phyloP scores from a whole-genome alignment of 2,797 vertebrate species.

The Eleutherodactylus coqui region DNA sequence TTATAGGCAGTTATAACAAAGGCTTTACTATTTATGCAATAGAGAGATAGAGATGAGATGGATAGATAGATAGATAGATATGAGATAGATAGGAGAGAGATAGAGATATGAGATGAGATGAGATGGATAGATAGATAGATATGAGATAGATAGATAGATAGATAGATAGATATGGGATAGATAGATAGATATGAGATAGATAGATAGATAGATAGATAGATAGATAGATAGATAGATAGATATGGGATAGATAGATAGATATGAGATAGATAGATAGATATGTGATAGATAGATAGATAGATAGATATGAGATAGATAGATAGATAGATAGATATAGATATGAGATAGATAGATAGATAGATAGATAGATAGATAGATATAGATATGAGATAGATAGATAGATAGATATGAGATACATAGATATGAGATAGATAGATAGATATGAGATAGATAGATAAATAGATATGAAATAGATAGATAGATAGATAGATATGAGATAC shows the following conservation, averaged over 20 bases:
- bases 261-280: not conserved
- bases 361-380: constrained; percentile 16
- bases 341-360: constrained; percentile 5
- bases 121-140: constrained; percentile 18
- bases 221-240: constrained; percentile 18
- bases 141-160: not conserved
- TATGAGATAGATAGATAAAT: not conserved
- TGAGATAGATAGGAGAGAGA: not conserved
- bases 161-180: not conserved
- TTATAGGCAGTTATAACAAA: not conserved
- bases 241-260: constrained; percentile 18
- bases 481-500: constrained; percentile 4
- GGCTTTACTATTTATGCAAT: too few relatives aligned
- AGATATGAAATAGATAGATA: constrained; percentile 8
- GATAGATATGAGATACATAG: not conserved
- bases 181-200: not conserved
- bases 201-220: not conserved
- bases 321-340: constrained; percentile 7
- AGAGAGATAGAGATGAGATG: not conserved
- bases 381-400: constrained; percentile 6
- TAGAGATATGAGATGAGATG: constrained; percentile 19
- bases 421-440: not conserved
- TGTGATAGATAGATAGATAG: not conserved
- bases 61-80: not conserved
- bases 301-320: not conserved